Conservation (phyloP, 1,140 invertebrate species). For the Heliconius nattereri region DNA sequence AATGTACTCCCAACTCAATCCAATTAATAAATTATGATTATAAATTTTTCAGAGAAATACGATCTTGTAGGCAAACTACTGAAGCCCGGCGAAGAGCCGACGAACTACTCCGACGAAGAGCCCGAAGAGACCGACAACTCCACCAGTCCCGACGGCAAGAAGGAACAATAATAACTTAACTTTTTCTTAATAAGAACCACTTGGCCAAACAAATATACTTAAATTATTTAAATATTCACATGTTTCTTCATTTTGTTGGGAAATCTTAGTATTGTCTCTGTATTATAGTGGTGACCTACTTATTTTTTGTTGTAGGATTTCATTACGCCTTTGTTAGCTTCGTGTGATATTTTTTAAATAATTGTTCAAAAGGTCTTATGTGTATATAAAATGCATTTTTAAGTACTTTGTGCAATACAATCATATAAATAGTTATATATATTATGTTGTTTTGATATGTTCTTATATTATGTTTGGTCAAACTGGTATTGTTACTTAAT, state of each 20-base stretch:
- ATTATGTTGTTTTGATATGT: not conserved
- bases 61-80: constrained; percentile 94
- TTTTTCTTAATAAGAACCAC: not conserved
- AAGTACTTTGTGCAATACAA: not conserved
- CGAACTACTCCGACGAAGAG: constrained; percentile 96
- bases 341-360: not conserved
- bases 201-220: constrained; percentile 19
- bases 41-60: constrained; percentile 91
- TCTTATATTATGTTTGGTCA: not conserved
- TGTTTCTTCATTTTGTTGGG: not conserved
- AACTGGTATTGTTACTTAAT: constrained; percentile 4
- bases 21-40: not conserved
- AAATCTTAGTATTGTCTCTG: not conserved
- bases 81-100: constrained; percentile 94
- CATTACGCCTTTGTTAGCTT: not conserved
- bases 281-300: not conserved
- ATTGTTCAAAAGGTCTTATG: not conserved
- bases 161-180: constrained; percentile 48
- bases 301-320: not conserved
- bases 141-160: constrained; percentile 59
- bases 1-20: too few relatives aligned
- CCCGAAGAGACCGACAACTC: constrained; percentile 82
- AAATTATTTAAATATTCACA: not conserved
- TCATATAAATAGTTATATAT: not conserved
- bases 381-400: not conserved